Evolutionary conservation across 2,113 vertebrate species (phyloP).

Genomic region (Heterocephalus glaber): DNA sequence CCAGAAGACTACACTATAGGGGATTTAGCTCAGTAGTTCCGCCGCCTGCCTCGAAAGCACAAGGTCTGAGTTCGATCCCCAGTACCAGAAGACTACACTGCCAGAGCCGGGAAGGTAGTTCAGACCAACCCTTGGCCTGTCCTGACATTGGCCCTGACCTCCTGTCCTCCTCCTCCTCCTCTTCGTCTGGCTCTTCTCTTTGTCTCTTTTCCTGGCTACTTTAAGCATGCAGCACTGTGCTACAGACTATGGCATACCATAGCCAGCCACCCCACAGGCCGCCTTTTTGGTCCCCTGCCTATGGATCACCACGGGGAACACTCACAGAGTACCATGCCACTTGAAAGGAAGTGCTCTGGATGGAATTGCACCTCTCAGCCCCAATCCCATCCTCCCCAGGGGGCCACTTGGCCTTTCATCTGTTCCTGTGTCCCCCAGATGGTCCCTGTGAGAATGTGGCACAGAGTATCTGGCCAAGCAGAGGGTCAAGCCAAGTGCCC

Average conservation of each 20-base stretch:
- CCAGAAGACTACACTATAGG: too few relatives aligned
- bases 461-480: background rate
- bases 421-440: background rate
- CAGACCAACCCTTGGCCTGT: background rate
- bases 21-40: too few relatives aligned
- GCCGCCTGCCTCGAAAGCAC: too few relatives aligned
- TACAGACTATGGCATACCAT: background rate
- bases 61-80: too few relatives aligned
- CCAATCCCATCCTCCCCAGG: rapidly evolving
- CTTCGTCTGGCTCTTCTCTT: background rate
- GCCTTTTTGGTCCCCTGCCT: background rate
- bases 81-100: background rate
- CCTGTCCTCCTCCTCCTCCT: background rate
- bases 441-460: rapidly evolving
- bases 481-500: background rate
- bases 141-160: background rate
- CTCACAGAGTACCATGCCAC: background rate
- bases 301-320: rapidly evolving
- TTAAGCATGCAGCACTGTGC: background rate
- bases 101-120: background rate
- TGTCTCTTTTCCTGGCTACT: background rate
- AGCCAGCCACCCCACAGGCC: rapidly evolving
- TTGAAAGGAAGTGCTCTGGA: background rate
- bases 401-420: rapidly evolving
- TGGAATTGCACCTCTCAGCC: background rate